Evolutionary conservation across 2,113 vertebrate genomes (phyloP).

Genomic region (Spea multiplicata): DNA sequence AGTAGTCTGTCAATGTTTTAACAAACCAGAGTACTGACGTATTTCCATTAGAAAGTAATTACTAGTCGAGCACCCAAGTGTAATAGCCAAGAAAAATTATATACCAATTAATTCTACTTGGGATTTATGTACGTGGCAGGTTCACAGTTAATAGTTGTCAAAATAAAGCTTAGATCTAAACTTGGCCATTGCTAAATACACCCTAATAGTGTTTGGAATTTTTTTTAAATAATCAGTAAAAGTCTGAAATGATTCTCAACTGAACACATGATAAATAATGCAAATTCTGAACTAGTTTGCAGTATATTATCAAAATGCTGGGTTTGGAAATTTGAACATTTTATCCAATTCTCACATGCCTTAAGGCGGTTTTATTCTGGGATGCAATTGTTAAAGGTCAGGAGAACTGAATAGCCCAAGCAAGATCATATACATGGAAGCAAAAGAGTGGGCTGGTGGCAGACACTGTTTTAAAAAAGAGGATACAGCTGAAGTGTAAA

Average conservation of each 20-base stretch:
- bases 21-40: neutral
- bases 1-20: neutral
- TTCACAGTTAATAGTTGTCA: neutral
- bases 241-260: neutral
- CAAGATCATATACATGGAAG: constrained; percentile 27
- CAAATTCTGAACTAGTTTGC: constrained; percentile 25
- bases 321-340: constrained; percentile 34
- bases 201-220: neutral
- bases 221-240: neutral
- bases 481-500: constrained; percentile 16
- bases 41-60: neutral
- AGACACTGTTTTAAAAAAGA: constrained; percentile 23
- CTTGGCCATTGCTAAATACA: neutral
- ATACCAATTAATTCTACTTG: constrained; percentile 1
- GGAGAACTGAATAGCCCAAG: constrained; percentile 32
- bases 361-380: constrained; percentile 37
- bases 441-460: constrained; percentile 18
- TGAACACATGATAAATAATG: constrained; percentile 7
- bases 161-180: neutral
- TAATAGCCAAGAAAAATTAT: neutral
- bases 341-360: constrained; percentile 39
- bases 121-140: constrained; percentile 2
- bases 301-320: constrained; percentile 25
- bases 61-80: neutral
- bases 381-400: constrained; percentile 41